Conservation (phyloP, 2,888 invertebrate genomes). For the Caradrina kadenii region DNA sequence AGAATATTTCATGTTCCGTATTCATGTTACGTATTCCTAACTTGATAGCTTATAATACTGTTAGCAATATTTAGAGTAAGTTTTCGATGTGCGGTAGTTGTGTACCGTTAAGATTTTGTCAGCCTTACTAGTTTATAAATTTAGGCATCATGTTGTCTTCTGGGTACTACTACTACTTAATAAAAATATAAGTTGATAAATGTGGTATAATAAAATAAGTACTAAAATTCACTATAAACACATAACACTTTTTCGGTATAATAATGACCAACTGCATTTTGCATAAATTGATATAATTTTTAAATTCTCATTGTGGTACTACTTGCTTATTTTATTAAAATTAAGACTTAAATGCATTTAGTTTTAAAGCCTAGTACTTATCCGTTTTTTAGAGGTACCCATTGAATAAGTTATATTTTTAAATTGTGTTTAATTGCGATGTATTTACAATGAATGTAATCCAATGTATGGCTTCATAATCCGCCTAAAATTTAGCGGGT, state of each 20-base stretch:
- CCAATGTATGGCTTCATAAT: constrained; percentile 45
- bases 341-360: constrained; percentile 57
- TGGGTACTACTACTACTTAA: constrained; percentile 37
- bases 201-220: constrained; percentile 4
- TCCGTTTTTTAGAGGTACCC: constrained; percentile 6
- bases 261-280: constrained; percentile 10
- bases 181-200: constrained; percentile 16
- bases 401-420: constrained; percentile 1
- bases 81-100: constrained; percentile 36
- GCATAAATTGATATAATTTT: neutral
- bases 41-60: constrained; percentile 34
- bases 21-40: constrained; percentile 21
- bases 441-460: constrained; percentile 18
- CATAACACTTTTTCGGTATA: neutral
- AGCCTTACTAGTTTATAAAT: constrained; percentile 62
- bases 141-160: constrained; percentile 28
- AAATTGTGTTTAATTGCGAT: constrained; percentile 2
- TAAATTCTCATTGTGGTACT: neutral
- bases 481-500: constrained; percentile 62
- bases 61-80: constrained; percentile 46
- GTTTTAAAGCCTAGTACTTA: constrained; percentile 45
- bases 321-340: constrained; percentile 20
- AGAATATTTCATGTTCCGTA: constrained; percentile 6
- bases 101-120: constrained; percentile 37
- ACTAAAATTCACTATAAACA: neutral